These are phyloP conservation scores for Corella eumyota DNA, from an alignment of 23 tunicate genomes.

Conservation along the genomic window DNA sequence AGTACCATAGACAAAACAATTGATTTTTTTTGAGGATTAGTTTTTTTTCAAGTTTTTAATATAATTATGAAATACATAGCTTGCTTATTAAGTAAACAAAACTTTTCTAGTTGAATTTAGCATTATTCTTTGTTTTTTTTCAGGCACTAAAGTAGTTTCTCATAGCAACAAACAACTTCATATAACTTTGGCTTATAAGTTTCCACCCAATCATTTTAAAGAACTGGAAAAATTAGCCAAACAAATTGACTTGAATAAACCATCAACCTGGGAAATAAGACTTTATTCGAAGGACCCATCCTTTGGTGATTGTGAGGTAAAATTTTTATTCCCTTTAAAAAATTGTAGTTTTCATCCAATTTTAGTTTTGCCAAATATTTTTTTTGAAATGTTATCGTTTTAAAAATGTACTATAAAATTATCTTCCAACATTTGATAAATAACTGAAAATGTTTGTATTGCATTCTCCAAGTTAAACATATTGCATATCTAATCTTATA, in stretches of 20 bases:
- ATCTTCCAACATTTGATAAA: too few species aligned
- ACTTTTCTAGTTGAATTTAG: too few species aligned
- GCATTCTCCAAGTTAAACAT: too few species aligned
- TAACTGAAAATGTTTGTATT: too few species aligned
- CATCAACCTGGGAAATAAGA: slow-evolving; percentile 69
- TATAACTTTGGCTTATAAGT: slow-evolving; percentile 80
- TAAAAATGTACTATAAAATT: too few species aligned
- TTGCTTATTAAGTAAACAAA: too few species aligned
- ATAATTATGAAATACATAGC: too few species aligned
- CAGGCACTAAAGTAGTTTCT: slow-evolving; percentile 54
- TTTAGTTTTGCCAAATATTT: background rate
- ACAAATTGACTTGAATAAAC: slow-evolving; percentile 48
- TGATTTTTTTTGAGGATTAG: too few species aligned
- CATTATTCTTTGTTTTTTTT: background rate
- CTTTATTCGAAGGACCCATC: slow-evolving; percentile 68
- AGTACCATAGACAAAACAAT: too few species aligned
- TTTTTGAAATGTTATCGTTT: too few species aligned
- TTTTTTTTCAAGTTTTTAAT: too few species aligned
- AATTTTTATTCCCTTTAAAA: background rate
- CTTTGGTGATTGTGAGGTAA: slow-evolving; percentile 72
- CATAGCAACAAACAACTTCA: slow-evolving; percentile 93
- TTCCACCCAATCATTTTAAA: slow-evolving; percentile 55
- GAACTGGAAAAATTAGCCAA: slow-evolving; percentile 64
- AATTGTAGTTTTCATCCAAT: background rate
- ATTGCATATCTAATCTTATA: too few species aligned